phyloP scores from a whole-genome alignment of 1,140 invertebrate genomes.

The Trichogramma pretiosum region DNA sequence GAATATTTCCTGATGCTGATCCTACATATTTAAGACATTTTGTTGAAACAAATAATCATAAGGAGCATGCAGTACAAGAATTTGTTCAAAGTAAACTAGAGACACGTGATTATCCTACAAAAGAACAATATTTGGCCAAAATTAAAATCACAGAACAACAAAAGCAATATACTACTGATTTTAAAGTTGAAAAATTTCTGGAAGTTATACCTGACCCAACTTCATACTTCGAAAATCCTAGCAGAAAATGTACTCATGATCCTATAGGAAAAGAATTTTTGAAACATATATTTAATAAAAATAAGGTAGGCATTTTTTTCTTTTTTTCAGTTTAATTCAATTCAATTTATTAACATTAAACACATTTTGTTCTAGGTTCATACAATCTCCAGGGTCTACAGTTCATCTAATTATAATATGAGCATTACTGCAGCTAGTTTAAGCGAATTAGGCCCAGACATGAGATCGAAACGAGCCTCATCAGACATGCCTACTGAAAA shows the following conservation, averaged over 20 bases:
- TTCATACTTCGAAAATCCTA: constrained; percentile 38
- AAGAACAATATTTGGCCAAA: constrained; percentile 42
- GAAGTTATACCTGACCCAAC: constrained; percentile 48
- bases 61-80: constrained; percentile 26
- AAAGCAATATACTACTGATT: constrained; percentile 37
- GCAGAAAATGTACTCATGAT: constrained; percentile 28
- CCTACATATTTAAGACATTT: constrained; percentile 44
- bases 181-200: constrained; percentile 46
- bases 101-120: constrained; percentile 46
- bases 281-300: constrained; percentile 25
- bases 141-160: constrained; percentile 34
- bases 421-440: constrained; percentile 25
- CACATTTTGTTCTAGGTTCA: constrained; percentile 15
- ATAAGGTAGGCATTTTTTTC: constrained; percentile 19
- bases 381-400: constrained; percentile 20
- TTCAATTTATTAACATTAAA: background rate
- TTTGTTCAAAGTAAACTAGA: constrained; percentile 40
- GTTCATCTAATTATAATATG: constrained; percentile 24
- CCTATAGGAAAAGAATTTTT: constrained; percentile 33
- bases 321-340: background rate
- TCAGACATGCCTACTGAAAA: constrained; percentile 25
- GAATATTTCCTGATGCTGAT: constrained; percentile 45
- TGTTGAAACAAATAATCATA: constrained; percentile 23
- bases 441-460: constrained; percentile 16
- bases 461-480: constrained; percentile 20